A percentile compares a stretch with the other conserved stretches of the same genome.
phyloP scores from a whole-genome alignment of 2,888 invertebrate genomes.

The Drosophila greeni region DNA sequence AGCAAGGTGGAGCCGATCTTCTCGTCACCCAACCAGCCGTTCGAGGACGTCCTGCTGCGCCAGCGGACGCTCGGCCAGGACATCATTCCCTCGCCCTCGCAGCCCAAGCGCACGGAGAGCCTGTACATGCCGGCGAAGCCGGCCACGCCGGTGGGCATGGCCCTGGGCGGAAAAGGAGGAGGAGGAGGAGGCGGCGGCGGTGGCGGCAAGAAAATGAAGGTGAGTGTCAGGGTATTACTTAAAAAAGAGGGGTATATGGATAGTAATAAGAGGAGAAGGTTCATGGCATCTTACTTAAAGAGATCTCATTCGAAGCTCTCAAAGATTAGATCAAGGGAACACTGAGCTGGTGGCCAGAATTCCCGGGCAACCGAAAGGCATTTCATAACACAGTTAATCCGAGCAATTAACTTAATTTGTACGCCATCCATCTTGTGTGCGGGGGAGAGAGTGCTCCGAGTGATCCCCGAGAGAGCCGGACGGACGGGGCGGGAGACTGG shows the following conservation, averaged over 20 bases:
- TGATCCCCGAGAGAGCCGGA: slow-evolving; percentile 10
- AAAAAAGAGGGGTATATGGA: not conserved
- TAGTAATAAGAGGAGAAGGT: too few relatives aligned
- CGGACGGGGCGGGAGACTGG: slow-evolving; percentile 6
- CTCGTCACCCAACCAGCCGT: slow-evolving; percentile 81
- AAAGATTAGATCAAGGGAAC: not conserved
- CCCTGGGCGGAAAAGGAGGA: slow-evolving; percentile 75
- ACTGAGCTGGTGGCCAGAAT: not conserved
- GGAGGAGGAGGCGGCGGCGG: slow-evolving; percentile 78
- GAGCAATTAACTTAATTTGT: slow-evolving; percentile 65
- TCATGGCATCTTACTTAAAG: not conserved
- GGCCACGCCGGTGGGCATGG: slow-evolving; percentile 77
- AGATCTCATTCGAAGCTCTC: not conserved
- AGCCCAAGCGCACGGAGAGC: slow-evolving; percentile 94
- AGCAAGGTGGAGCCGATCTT: slow-evolving; percentile 79
- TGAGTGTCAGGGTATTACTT: slow-evolving; percentile 47
- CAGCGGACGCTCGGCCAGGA: slow-evolving; percentile 92
- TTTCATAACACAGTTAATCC: slow-evolving; percentile 70
- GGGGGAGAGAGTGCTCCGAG: slow-evolving; percentile 3
- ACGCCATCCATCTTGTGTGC: slow-evolving; percentile 36
- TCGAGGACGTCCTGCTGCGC: slow-evolving; percentile 89
- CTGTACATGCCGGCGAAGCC: slow-evolving; percentile 86
- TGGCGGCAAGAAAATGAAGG: slow-evolving; percentile 79
- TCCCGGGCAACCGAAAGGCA: slow-evolving; percentile 35
- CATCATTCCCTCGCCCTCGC: slow-evolving; percentile 91